Evolutionary conservation across 2,113 vertebrate species (phyloP), one percentile per base, ranked within the genome.

Genomic region (Rana temporaria): DNA sequence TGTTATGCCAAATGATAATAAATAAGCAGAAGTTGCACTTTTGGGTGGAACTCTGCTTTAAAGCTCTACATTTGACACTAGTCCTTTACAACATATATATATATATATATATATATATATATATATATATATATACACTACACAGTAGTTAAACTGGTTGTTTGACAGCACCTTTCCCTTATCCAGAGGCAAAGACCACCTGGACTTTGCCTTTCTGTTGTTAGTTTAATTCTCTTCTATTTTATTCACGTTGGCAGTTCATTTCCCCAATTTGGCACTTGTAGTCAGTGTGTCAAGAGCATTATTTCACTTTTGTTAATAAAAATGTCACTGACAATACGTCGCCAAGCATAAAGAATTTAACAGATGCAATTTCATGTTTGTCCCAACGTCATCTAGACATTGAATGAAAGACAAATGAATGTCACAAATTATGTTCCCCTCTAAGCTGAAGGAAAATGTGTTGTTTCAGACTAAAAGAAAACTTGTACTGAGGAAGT

Each of bases 161-260:
- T 2, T 22, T 64, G 15, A 75, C 32, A 22, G 32, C 15, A 52
- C 19, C 18, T 52, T 66, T 32, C 16, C 4, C 20, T 15, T n/a
- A 19, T n/a, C 16, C 14, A 56, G 53, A n/a, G 20, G 20, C 17
- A 55, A 56, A 67, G 53, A 56, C 52, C 63, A 19, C 20, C 19
- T n/a, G 24, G 22, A 53, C 42, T 65, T 63, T 55, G 20, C 15
- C 53, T 66, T 65, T 53, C 22, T 6, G 26, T 42, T 26, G 14
- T 53, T 22, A 65, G 42, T 64, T 52, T 65, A 65, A 65, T 78
- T 65, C 38, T n/a, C 24, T 65, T 77, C 19, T 66, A 78, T 78
- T 78, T 78, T 65, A 78, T 65, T 34, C 14, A n/a, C 16, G 53
- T 78, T 78, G 75, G 62, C 75, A 78, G 75, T 55, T 78, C 38